Percentiles rank a stretch among this genome's conserved stretches.
Conservation (phyloP, 2,888 invertebrate genomes). For the Neria commutata region DNA sequence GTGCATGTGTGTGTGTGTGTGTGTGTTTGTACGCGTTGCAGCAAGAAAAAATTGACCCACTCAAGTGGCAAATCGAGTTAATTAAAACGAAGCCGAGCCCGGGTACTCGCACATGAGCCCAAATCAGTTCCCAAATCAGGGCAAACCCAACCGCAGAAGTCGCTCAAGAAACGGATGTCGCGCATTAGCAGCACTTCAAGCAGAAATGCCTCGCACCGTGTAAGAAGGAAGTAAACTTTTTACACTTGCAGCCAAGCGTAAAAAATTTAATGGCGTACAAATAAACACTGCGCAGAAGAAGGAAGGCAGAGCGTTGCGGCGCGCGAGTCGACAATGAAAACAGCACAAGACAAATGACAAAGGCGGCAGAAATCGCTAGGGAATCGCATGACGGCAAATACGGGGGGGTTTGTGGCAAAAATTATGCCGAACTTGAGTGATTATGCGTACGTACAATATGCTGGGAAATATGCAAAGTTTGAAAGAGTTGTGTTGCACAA, state of each 20-base stretch:
- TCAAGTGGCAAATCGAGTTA: constrained; percentile 59
- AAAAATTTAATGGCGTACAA: constrained; percentile 46
- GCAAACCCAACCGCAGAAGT: neutral
- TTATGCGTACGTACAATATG: constrained; percentile 43
- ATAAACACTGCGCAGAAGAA: neutral
- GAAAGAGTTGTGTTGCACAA: no score
- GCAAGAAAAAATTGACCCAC: constrained; percentile 34
- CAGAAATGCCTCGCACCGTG: constrained; percentile 14
- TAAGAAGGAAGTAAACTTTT: constrained; percentile 30
- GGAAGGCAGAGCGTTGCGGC: no score
- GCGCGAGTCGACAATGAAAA: neutral
- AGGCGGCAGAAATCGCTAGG: neutral
- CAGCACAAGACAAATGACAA: neutral
- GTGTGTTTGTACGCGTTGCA: neutral
- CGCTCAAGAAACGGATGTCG: constrained; percentile 50
- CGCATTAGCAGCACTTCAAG: constrained; percentile 53
- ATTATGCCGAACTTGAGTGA: constrained; percentile 17
- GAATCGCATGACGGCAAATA: no score
- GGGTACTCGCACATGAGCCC: constrained; percentile 18
- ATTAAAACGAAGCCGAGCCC: constrained; percentile 44
- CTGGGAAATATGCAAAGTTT: constrained; percentile 19
- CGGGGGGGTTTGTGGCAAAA: constrained; percentile 9
- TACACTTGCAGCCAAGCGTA: constrained; percentile 51
- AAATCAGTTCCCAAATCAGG: no score
- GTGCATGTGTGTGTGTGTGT: neutral